Base-by-base conservation (phyloP, 2,888 invertebrate genomes). In the Cerastis rubricosa region DNA sequence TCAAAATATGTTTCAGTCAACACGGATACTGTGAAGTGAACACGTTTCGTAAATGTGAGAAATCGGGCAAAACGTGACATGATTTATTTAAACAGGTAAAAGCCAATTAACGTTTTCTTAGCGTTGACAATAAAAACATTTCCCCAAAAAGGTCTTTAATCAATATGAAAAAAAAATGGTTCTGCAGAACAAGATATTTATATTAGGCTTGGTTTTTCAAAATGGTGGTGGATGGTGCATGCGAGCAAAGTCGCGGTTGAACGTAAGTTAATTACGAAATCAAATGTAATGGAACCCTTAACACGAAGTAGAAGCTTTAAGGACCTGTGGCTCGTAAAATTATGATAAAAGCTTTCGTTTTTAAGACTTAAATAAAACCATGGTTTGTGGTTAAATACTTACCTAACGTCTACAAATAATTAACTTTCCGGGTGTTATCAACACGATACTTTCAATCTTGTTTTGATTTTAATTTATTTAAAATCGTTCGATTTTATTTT, bases 271-370 rank as follows among this genome's bases (percentile, higher is more conserved):
- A 88, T 90, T 90, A 90, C 89, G 92, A 91, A 93, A 92, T 92
- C 71, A 86, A 93, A 94, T 93, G 91, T 90, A 90, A 92, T 92
- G 91, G 87, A 92, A 91, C 89, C 91, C 91, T 91, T 89, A 90
- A 94, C 92, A 93, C 90, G 92, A 94, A 95, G 93, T 92, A 91
- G 93, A 93, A 93, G 92, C 92, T 92, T 94, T 93, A 90, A 89
- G 81, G 92, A 95, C 94, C 92, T 94, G 92, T 84, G 90, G 84
- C 59, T 93, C 93, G 93, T 95, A 92, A 95, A 95, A 95, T 95
- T 94, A 95, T 94, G 94, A 95, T 95, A 94, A 95, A 95, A 94
- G 93, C 93, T 94, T 94, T 93, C 92, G 91, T 94, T 95, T 95
- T 95, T 93, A 94, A 90, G 91, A 93, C 90, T 90, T 90, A 91